Evolutionary conservation across 2,888 invertebrate genomes (phyloP), one percentile per base, ranked within the genome.

Genomic region (Notodonta dromedarius): DNA sequence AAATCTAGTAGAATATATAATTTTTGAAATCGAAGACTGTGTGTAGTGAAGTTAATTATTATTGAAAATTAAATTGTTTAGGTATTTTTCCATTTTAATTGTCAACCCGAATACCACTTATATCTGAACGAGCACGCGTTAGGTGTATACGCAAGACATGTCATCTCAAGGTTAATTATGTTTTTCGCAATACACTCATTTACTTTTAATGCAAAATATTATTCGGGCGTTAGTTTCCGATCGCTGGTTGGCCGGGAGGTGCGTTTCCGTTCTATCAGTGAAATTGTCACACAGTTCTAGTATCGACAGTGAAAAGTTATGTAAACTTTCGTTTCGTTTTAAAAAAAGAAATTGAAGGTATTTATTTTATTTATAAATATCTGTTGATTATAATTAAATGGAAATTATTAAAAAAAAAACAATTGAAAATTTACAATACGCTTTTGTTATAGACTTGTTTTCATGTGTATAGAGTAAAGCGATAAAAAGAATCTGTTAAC

Each of bases 101-200:
- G 1, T 35, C 35, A 35, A 35, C 6, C 3, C 4, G 42, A 42
- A n/a, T 46, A 46, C 46, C n/a, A n/a, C 51, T 13, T 7, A 51
- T 24, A 24, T 24, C 5, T 51, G 16, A 51, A 51, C 32, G 16
- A 11, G 51, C 51, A 4, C 11, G 52, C 40, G 8, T 52, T 51
- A 56, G 56, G 57, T 56, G 57, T 35, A 66, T 56, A 53, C 60
- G 57, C 66, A 46, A 46, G 46, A 9, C 46, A 78, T 77, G 76
- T 69, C 77, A 70, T 78, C 74, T 66, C 73, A 78, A 84, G 83
- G 81, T 68, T 78, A 76, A 78, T 79, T 58, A 16, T 58, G 52
- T 53, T 76, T 84, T 81, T 77, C 73, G 80, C 77, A 86, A 86
- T 75, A 65, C 35, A 71, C 73, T 76, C 78, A 84, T 80, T 82